These are phyloP conservation scores for Catharus ustulatus DNA, from an alignment of 2,797 vertebrate genomes.

Conservation along the genomic window DNA sequence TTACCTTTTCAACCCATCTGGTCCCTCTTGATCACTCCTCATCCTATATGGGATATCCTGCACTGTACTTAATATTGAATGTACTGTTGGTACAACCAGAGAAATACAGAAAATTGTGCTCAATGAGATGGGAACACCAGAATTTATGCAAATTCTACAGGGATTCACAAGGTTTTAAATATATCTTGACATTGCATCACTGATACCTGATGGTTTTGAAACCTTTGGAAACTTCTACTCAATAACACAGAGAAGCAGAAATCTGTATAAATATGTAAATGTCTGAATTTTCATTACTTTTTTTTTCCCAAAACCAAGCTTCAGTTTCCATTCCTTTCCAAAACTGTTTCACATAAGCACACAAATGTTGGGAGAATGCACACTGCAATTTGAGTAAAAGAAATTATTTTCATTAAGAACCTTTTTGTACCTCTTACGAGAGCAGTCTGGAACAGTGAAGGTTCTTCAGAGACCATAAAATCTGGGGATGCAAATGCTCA, in stretches of 20 bases:
- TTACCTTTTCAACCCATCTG: neutral
- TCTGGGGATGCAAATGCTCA: neutral
- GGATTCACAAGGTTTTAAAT: neutral
- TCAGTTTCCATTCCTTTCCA: neutral
- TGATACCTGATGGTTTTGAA: neutral
- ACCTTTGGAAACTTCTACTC: neutral
- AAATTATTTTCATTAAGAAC: neutral
- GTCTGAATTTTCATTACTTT: neutral
- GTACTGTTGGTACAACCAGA: neutral
- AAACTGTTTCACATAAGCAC: neutral
- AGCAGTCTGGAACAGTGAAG: neutral
- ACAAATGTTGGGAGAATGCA: neutral
- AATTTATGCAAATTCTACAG: neutral
- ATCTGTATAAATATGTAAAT: neutral
- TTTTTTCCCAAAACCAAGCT: neutral
- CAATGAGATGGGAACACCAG: neutral
- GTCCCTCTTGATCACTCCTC: neutral
- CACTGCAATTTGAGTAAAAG: neutral
- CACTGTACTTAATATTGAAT: neutral
- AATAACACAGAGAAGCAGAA: neutral
- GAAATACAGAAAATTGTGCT: neutral
- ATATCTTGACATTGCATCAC: neutral
- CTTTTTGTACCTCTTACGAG: rapidly evolving
- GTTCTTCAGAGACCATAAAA: neutral
- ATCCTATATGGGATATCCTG: too few species aligned